Conservation (phyloP, 2,113 vertebrate species). For the Gracilinanus agilis region DNA sequence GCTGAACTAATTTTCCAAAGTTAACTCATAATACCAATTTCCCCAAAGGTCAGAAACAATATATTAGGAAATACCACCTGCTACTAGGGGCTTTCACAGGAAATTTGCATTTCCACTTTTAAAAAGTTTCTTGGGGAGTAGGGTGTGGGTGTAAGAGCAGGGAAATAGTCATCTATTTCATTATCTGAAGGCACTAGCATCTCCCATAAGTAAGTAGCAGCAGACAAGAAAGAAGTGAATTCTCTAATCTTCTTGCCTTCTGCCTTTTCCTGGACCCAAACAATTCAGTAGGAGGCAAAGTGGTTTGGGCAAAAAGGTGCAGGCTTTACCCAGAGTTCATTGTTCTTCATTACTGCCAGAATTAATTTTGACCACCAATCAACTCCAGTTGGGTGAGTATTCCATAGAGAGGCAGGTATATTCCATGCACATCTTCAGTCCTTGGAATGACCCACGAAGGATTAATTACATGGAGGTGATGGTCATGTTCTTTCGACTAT, state of each 20-base stretch:
- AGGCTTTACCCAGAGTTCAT: constrained; percentile 36
- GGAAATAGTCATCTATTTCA: constrained; percentile 76
- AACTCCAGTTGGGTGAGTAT: neutral
- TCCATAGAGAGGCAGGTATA: neutral
- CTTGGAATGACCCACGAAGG: constrained; percentile 51
- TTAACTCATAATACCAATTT: constrained; percentile 78
- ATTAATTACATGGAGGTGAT: constrained; percentile 38
- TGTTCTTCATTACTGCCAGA: constrained; percentile 22
- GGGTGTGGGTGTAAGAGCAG: neutral
- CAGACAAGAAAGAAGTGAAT: constrained; percentile 54
- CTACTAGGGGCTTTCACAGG: constrained; percentile 80
- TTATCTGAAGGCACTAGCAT: constrained; percentile 58
- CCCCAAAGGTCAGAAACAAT: constrained; percentile 82
- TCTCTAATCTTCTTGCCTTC: constrained; percentile 53
- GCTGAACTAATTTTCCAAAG: constrained; percentile 75
- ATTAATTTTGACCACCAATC: neutral
- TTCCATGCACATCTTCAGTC: neutral
- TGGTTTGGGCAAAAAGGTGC: constrained; percentile 58
- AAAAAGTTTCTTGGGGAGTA: constrained; percentile 70
- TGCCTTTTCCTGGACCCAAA: constrained; percentile 69
- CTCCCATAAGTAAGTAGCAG: constrained; percentile 61
- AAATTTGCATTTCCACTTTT: constrained; percentile 84
- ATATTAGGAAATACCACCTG: constrained; percentile 83
- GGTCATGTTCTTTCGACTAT: constrained; percentile 56
- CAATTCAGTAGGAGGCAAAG: constrained; percentile 64